These are phyloP conservation scores for Flexamia atlantica DNA, from an alignment of 2,888 invertebrate species.

Conservation along the genomic window DNA sequence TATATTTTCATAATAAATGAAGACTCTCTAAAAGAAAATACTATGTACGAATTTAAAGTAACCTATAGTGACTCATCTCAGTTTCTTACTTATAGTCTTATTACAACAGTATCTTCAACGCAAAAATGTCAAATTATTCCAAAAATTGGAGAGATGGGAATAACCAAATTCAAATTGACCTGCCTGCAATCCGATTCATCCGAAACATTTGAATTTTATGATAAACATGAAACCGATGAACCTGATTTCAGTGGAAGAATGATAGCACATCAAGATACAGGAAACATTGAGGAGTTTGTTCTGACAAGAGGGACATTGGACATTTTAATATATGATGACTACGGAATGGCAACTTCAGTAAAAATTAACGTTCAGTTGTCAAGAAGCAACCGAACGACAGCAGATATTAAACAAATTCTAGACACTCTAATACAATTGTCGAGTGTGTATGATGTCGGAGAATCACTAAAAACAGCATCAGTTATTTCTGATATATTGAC, in stretches of 20 bases:
- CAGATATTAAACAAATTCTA: too few relatives aligned
- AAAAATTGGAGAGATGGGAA: not conserved
- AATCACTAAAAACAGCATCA: not conserved
- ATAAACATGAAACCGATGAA: not conserved
- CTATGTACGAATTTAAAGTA: not conserved
- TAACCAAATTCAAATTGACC: not conserved
- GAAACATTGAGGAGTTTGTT: not conserved
- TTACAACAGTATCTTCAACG: not conserved
- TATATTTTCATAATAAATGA: not conserved
- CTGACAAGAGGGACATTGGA: not conserved
- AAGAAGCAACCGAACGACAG: not conserved
- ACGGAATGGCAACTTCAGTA: not conserved
- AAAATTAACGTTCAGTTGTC: not conserved
- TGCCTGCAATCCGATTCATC: not conserved
- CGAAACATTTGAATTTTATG: not conserved
- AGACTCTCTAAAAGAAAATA: not conserved
- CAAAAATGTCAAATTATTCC: not conserved
- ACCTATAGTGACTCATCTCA: not conserved
- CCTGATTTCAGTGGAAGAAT: not conserved
- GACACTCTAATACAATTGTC: not conserved
- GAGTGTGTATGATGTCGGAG: not conserved
- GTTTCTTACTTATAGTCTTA: not conserved
- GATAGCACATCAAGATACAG: not conserved
- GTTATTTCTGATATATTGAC: not conserved
- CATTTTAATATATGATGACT: not conserved